A percentile compares a stretch with the other conserved stretches of the same genome.
phyloP scores from a whole-genome alignment of 92 coral and sea anemone species.

The Muricea muricata region DNA sequence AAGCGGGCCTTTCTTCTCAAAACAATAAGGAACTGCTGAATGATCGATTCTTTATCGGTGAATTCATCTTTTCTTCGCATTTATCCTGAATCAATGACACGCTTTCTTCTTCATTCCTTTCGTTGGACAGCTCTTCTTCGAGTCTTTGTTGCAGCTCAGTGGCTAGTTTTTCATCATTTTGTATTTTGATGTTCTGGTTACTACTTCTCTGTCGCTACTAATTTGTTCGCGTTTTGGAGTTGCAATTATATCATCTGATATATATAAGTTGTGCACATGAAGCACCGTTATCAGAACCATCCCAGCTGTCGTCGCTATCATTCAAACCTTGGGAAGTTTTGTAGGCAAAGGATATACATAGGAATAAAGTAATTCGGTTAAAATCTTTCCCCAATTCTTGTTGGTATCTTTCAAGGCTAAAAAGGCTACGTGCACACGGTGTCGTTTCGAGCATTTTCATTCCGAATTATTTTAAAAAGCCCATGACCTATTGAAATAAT shows the following conservation, averaged over 20 bases:
- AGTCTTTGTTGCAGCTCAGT: slow-evolving; percentile 14
- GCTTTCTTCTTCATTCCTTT: background rate
- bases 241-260: background rate
- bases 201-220: background rate
- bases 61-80: slow-evolving; percentile 15
- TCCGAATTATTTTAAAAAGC: too few relatives aligned
- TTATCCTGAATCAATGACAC: background rate
- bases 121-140: background rate
- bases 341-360: too few relatives aligned
- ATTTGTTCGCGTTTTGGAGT: background rate
- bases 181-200: background rate
- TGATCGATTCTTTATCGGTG: background rate
- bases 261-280: background rate
- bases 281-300: background rate
- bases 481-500: too few relatives aligned
- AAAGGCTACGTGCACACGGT: too few relatives aligned
- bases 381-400: too few relatives aligned
- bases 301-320: background rate
- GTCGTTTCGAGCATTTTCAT: too few relatives aligned
- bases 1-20: slow-evolving; percentile 41
- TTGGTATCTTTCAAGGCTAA: too few relatives aligned
- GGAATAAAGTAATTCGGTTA: too few relatives aligned
- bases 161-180: slow-evolving; percentile 13
- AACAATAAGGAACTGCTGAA: slow-evolving; percentile 31
- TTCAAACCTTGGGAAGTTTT: background rate